A percentile compares a stretch with the other conserved stretches of the same genome.
Conservation (phyloP, 2,113 vertebrate species). For the Pomatorhinus ruficollis region DNA sequence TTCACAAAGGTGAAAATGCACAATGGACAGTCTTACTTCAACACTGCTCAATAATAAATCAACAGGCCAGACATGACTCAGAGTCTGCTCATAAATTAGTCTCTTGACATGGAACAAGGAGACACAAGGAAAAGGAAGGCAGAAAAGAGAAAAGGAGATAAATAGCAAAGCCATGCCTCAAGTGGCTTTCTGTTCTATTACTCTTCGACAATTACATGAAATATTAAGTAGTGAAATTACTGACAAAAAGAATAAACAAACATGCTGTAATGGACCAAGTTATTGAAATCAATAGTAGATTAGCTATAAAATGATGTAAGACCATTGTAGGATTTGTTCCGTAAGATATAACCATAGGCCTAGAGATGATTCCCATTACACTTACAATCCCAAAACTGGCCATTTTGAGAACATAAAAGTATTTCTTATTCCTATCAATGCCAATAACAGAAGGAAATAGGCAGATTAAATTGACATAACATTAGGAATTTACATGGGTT, state of each 20-base stretch:
- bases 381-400: neutral
- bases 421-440: neutral
- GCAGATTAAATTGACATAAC: neutral
- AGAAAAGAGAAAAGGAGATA: neutral
- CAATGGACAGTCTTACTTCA: neutral
- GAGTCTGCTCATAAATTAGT: conserved; percentile 20
- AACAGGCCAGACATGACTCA: conserved; percentile 34
- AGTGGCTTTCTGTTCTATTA: neutral
- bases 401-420: neutral
- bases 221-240: neutral
- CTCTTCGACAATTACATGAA: neutral
- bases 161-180: neutral
- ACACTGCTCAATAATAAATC: conserved; percentile 45
- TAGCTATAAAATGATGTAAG: neutral
- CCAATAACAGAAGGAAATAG: neutral
- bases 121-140: neutral
- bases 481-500: neutral
- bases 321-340: neutral
- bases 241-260: neutral
- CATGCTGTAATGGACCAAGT: neutral
- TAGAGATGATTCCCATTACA: neutral
- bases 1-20: conserved; percentile 11
- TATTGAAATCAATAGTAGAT: neutral
- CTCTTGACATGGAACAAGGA: conserved; percentile 6
- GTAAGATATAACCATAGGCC: neutral